Evolutionary conservation across 2,113 vertebrate genomes (phyloP).

Genomic region (Varanus salvator): DNA sequence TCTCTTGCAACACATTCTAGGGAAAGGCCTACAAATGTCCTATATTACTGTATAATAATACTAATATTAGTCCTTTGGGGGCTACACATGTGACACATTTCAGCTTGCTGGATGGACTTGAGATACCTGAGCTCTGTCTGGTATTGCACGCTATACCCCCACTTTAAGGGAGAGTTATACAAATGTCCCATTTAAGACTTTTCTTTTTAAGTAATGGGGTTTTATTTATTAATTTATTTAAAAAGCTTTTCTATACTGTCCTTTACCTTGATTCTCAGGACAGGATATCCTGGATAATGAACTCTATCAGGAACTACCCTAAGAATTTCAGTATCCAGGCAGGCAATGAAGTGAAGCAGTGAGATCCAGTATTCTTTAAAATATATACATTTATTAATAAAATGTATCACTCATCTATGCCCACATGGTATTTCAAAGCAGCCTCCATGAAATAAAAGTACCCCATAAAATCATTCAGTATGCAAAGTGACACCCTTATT

Average conservation of each 20-base stretch:
- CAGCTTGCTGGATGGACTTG: not conserved
- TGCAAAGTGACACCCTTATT: not conserved
- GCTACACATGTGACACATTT: not conserved
- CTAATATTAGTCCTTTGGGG: not conserved
- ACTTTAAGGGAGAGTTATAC: not conserved
- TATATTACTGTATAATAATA: not conserved
- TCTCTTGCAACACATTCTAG: not conserved
- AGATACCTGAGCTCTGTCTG: not conserved
- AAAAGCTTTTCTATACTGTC: too few relatives aligned
- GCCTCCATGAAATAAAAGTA: not conserved
- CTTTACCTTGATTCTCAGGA: too few relatives aligned
- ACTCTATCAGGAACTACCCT: not conserved
- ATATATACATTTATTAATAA: not conserved
- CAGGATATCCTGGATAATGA: not conserved
- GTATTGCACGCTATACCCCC: not conserved
- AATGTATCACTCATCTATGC: not conserved
- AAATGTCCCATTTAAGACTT: not conserved
- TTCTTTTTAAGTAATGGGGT: not conserved
- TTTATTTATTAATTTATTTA: not conserved
- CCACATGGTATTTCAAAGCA: not conserved
- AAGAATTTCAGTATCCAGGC: not conserved
- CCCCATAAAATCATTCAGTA: not conserved
- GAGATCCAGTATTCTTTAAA: not conserved
- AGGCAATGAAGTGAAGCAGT: not conserved
- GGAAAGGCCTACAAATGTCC: not conserved